Evolutionary conservation across 2,113 vertebrate species (phyloP).

Genomic region (Pomatorhinus ruficollis): DNA sequence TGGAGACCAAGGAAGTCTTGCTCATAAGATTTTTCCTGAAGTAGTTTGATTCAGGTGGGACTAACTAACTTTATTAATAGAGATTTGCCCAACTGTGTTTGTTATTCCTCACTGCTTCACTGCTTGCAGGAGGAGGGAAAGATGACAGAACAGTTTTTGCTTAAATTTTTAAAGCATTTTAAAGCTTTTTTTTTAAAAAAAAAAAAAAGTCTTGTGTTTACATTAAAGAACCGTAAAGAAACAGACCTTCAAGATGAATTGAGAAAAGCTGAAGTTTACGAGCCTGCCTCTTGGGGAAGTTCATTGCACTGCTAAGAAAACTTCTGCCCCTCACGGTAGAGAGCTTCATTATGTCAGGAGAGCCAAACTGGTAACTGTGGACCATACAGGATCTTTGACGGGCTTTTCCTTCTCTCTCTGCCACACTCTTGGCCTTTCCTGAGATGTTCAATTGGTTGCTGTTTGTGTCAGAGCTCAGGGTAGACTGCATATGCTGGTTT

Average conservation of each 20-base stretch:
- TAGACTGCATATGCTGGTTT: neutral
- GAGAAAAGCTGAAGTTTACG: neutral
- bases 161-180: neutral
- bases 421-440: neutral
- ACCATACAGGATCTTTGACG: neutral
- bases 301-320: neutral
- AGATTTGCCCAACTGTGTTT: neutral
- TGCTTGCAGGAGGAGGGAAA: neutral
- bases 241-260: neutral
- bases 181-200: neutral
- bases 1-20: neutral
- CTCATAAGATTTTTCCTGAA: neutral
- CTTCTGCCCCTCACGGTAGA: fast-evolving
- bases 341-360: neutral
- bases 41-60: neutral
- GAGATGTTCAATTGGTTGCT: neutral
- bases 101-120: neutral
- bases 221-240: neutral
- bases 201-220: neutral
- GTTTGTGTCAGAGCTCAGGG: neutral
- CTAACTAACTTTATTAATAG: neutral
- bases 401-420: neutral
- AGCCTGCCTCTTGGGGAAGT: neutral
- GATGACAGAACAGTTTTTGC: neutral
- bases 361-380: neutral